Conservation (phyloP, 1,140 invertebrate genomes). For the Euwallacea similis region DNA sequence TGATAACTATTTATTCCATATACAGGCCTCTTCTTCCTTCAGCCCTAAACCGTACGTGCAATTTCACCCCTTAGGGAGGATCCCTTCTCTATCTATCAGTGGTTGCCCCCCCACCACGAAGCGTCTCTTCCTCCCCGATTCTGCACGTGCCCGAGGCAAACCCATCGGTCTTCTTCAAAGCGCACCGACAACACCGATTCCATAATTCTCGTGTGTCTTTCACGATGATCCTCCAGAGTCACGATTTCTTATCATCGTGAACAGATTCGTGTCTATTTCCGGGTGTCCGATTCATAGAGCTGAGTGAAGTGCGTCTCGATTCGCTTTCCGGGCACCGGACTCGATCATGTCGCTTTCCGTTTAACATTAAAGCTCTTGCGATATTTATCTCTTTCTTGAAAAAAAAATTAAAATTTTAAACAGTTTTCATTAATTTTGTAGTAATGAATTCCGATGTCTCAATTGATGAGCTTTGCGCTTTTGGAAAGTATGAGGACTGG, state of each 20-base stretch:
- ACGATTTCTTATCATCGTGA: conserved; percentile 8
- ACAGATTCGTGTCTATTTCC: conserved; percentile 16
- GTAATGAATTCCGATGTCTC: conserved; percentile 1
- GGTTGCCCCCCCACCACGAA: conserved; percentile 18
- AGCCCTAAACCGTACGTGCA: too few relatives aligned
- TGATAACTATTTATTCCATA: too few relatives aligned
- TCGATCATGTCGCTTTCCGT: too few relatives aligned
- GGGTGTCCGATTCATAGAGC: conserved; percentile 12
- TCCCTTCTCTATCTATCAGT: not conserved
- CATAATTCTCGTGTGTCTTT: conserved; percentile 36
- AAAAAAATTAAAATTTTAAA: too few relatives aligned
- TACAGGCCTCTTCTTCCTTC: too few relatives aligned
- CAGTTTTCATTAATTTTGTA: too few relatives aligned
- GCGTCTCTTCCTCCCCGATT: conserved; percentile 12
- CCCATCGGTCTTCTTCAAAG: conserved; percentile 38
- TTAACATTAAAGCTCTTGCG: too few relatives aligned
- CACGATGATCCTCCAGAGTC: conserved; percentile 21
- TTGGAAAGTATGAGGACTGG: not conserved
- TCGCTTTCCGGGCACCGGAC: too few relatives aligned
- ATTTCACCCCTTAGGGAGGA: too few relatives aligned
- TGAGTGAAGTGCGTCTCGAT: not conserved
- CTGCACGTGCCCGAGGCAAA: conserved; percentile 27
- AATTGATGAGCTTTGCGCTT: not conserved
- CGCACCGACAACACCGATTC: conserved; percentile 33
- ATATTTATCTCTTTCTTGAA: too few relatives aligned